These are phyloP conservation scores for Tringa solitaria DNA, from an alignment of 2,113 vertebrate species.

Conservation along the genomic window DNA sequence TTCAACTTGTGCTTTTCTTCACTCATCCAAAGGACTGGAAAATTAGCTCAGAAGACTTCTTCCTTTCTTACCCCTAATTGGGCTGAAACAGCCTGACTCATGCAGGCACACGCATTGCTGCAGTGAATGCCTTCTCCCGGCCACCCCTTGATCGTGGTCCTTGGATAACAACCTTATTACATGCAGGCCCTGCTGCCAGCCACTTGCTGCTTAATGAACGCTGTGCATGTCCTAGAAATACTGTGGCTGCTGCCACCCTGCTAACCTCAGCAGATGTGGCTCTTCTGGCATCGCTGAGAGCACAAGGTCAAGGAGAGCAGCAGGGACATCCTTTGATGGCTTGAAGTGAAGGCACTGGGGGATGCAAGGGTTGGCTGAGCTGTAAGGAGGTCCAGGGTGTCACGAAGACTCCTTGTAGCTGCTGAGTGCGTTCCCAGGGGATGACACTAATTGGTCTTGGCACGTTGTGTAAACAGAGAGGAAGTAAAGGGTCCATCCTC, in stretches of 20 bases:
- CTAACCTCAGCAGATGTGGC: neutral
- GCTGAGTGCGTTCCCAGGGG: neutral
- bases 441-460: neutral
- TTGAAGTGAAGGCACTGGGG: neutral
- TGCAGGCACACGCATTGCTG: neutral
- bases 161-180: neutral
- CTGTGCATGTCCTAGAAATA: neutral
- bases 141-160: neutral
- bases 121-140: neutral
- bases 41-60: conserved; percentile 8
- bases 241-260: neutral
- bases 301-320: neutral
- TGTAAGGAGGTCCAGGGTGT: neutral
- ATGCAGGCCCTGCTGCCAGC: conserved; percentile 3
- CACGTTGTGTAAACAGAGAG: neutral
- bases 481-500: neutral
- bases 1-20: neutral
- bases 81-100: conserved; percentile 22
- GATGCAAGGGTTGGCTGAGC: neutral
- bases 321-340: neutral
- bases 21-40: neutral
- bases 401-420: neutral
- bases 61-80: conserved; percentile 37
- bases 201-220: neutral
- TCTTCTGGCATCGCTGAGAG: neutral